Evolutionary conservation across 2,113 vertebrate species (phyloP), one percentile per base, ranked within the genome.

Genomic region (Chloebia gouldiae): DNA sequence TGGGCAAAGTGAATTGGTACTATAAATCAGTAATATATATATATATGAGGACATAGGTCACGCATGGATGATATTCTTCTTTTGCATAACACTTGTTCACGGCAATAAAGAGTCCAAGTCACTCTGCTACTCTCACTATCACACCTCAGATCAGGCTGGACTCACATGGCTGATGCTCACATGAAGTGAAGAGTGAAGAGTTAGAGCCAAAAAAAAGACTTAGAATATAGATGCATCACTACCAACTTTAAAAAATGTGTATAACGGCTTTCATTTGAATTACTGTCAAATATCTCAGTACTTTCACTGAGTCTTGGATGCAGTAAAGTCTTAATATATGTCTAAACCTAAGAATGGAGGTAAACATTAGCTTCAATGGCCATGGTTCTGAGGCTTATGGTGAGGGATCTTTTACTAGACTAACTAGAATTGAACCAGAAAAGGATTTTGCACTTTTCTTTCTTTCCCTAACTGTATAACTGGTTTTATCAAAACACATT

Each of bases 61-160:
- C 33, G 31, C 22, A 14, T 7, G 20, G n/a, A 40, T 49, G 13
- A 37, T 17, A 47, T 8, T 10, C 2, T 64, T 25, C 7, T 76
- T 68, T 39, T 45, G 9, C 23, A 59, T 56, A 47, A 15, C 10
- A 14, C 24, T 12, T 17, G 8, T 45, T 70, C 68, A 22, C 15
- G 3, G 7, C 14, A 39, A 22, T 35, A 63, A 35, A 25, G 15
- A 78, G 5, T 35, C 16, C 8, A 54, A 63, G 9, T 39, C 30
- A 27, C 22, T 30, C 50, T 78, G 10, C 59, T 31, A 10, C 8
- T 64, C 13, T 68, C 18, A 13, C 7, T 42, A 7, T 5, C 21
- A 18, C 30, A 20, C 0, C 0, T 45, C n/a, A 40, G 11, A 28
- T 47, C 1, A 3, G 11, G 42, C 54, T 70, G 27, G 20, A 89